Conservation (phyloP, 1,140 invertebrate species). For the Helicorthomorpha holstii region DNA sequence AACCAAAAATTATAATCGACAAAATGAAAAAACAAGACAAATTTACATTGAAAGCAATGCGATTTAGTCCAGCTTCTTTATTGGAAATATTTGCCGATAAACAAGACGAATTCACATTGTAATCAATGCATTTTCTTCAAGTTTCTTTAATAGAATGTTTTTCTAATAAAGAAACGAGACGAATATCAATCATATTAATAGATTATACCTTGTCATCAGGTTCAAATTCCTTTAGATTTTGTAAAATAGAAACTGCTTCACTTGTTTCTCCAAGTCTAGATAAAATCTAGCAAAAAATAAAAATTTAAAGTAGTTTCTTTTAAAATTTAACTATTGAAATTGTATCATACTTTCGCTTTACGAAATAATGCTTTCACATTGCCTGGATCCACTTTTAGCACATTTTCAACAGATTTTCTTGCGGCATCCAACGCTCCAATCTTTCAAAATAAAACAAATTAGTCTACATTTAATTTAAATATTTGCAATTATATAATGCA, state of each 20-base stretch:
- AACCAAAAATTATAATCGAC: slow-evolving; percentile 8
- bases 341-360: slow-evolving; percentile 46
- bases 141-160: background rate
- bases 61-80: background rate
- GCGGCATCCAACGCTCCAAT: slow-evolving; percentile 61
- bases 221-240: slow-evolving; percentile 37
- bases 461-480: background rate
- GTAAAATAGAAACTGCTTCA: slow-evolving; percentile 37
- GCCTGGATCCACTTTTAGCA: slow-evolving; percentile 58
- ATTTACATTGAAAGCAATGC: background rate
- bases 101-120: background rate
- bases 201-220: slow-evolving; percentile 33
- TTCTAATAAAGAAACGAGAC: background rate
- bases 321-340: background rate
- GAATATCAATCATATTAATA: background rate
- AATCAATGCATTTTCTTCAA: background rate
- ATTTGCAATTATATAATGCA: background rate
- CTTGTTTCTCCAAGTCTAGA: slow-evolving; percentile 38
- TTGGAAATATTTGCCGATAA: background rate
- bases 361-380: slow-evolving; percentile 80
- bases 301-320: slow-evolving; percentile 11
- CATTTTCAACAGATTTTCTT: slow-evolving; percentile 56
- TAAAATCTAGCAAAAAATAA: slow-evolving; percentile 31
- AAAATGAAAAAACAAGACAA: slow-evolving; percentile 19
- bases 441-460: slow-evolving; percentile 14